phyloP scores from a whole-genome alignment of 1,140 invertebrate species.

The Latrodectus geometricus region DNA sequence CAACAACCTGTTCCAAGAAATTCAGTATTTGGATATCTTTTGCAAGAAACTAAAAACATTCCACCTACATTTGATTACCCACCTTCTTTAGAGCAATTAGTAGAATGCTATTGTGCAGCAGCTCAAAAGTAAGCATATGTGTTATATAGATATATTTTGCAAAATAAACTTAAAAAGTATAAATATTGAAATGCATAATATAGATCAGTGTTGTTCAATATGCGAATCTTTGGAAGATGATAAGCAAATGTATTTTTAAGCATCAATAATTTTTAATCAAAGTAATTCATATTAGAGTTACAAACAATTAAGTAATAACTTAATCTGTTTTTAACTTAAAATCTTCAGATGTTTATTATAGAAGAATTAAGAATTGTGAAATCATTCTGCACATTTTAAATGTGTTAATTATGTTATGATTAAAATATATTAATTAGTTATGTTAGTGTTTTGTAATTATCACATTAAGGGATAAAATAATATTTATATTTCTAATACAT shows the following conservation, averaged over 20 bases:
- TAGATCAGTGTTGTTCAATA: neutral
- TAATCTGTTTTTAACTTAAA: too few relatives aligned
- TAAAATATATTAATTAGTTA: too few relatives aligned
- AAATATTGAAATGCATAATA: neutral
- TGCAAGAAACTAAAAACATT: slow-evolving; percentile 42
- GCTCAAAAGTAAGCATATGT: slow-evolving; percentile 36
- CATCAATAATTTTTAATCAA: neutral
- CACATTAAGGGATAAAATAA: too few relatives aligned
- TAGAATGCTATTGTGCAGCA: slow-evolving; percentile 38
- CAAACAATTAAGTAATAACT: too few relatives aligned
- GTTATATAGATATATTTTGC: neutral
- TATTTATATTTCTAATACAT: too few relatives aligned
- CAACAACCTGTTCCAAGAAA: slow-evolving; percentile 62
- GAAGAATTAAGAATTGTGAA: too few relatives aligned
- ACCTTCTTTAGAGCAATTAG: slow-evolving; percentile 40
- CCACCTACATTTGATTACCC: slow-evolving; percentile 13
- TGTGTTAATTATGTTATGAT: too few relatives aligned
- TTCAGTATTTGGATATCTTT: slow-evolving; percentile 54
- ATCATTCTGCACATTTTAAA: too few relatives aligned
- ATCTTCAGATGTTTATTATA: too few relatives aligned
- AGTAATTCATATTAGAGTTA: too few relatives aligned
- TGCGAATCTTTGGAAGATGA: neutral
- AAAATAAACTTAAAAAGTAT: neutral
- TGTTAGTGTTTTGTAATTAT: too few relatives aligned
- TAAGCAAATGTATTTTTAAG: too few relatives aligned